Conservation (phyloP, 2,797 vertebrate genomes). For the Girardinus metallicus region DNA sequence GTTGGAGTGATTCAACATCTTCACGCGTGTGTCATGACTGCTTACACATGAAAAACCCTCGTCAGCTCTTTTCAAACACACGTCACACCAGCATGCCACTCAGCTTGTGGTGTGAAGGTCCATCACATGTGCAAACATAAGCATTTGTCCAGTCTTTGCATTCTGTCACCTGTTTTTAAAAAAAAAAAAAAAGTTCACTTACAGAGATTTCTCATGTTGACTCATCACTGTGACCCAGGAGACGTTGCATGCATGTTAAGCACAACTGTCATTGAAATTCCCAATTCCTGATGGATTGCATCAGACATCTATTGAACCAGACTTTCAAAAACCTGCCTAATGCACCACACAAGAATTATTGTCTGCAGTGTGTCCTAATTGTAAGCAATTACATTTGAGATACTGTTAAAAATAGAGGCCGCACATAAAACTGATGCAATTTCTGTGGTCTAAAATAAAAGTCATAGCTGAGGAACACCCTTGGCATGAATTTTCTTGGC, state of each 20-base stretch:
- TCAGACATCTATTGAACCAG: background rate
- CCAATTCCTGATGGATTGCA: background rate
- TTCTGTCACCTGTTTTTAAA: constrained; percentile 13
- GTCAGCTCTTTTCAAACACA: constrained; percentile 62
- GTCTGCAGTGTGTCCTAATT: constrained; percentile 2
- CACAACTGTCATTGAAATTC: constrained; percentile 14
- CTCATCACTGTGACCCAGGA: constrained; percentile 15
- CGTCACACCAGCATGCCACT: constrained; percentile 38
- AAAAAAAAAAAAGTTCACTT: constrained; percentile 16
- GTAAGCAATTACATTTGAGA: constrained; percentile 3
- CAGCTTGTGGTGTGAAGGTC: constrained; percentile 28
- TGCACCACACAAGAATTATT: background rate
- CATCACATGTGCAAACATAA: constrained; percentile 45
- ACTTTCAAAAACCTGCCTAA: background rate
- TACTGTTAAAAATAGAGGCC: constrained; percentile 1
- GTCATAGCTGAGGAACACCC: constrained; percentile 43
- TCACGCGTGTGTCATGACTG: constrained; percentile 43
- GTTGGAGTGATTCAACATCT: constrained; percentile 37
- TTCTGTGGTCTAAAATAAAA: constrained; percentile 27
- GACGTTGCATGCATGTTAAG: constrained; percentile 20
- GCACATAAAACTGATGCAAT: constrained; percentile 19
- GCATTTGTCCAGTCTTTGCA: constrained; percentile 49
- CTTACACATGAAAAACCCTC: constrained; percentile 36
- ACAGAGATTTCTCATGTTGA: constrained; percentile 13
- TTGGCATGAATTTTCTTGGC: constrained; percentile 59